Base-by-base conservation (phyloP, 2,113 vertebrate genomes). In the Paramisgurnus dabryanus region DNA sequence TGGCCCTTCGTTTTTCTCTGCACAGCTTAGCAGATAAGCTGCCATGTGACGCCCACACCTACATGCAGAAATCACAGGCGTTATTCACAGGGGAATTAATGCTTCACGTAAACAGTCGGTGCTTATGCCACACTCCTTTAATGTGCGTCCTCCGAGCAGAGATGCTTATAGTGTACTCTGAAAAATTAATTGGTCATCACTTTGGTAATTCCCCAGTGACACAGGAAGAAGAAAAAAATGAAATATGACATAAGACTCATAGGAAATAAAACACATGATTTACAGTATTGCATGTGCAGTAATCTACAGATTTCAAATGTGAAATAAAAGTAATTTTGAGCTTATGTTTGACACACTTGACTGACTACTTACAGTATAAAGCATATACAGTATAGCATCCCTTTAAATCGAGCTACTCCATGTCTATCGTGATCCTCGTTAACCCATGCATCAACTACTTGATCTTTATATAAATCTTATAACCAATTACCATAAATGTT, bases 101-200 rank as follows among this genome's bases (percentile, higher is more conserved):
- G 58, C 58, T 49, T 49, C 58, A 63, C 3, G 13, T 53, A 66
- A 76, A 76, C 47, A 49, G 60, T 50, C 47, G 6, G 10, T 3
- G 17, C n/a, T 43, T 12, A 47, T 45, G 7, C 11, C n/a, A 34
- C 79, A 47, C 50, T 17, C 61, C 7, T 74, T 80, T 80, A 66
- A 77, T 80, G 39, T 1, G 17, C 43, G 67, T 67, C 18, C 70
- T 34, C 18, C 27, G 6, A 0, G 2, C 11, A 39, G 34, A 66
- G 12, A 5, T 70, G 66, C 82, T 80, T 53, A 64, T 69, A 73
- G 34, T 63, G 63, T 63, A 43, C 60, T 82, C 47, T 49, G 7
- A 71, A 58, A 79, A 70, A 64, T 40, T 10, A 67, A 75, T 66
- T 64, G 47, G 22, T 68, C 78, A 78, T 83, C 69, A 74, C 78